Evolutionary conservation across 37 sponge, comb jelly and placozoan species (phyloP).

Genomic region (Corticium candelabrum): DNA sequence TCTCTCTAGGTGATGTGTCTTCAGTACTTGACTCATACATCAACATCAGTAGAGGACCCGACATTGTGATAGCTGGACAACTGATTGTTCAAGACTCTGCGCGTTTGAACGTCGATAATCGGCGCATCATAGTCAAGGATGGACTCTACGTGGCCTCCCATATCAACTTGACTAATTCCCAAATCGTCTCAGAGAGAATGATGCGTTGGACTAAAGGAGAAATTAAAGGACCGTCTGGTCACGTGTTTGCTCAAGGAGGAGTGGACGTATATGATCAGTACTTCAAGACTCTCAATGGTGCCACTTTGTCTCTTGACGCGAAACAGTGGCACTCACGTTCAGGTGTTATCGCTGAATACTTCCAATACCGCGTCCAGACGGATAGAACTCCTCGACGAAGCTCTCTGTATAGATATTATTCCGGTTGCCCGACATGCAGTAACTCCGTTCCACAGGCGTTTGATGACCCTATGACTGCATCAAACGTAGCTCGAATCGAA

Average conservation of each 20-base stretch:
- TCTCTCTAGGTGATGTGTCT: background rate
- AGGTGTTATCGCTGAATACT: slow-evolving; percentile 7
- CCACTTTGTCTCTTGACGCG: background rate
- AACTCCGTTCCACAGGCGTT: background rate
- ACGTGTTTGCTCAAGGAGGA: background rate
- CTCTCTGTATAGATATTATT: background rate
- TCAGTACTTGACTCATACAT: background rate
- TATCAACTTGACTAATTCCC: background rate
- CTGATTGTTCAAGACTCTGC: background rate
- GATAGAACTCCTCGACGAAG: slow-evolving; percentile 3
- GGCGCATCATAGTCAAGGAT: background rate
- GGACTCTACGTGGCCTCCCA: background rate
- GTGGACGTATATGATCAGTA: background rate
- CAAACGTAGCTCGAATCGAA: slow-evolving; percentile 1
- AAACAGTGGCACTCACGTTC: background rate
- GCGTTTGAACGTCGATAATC: background rate
- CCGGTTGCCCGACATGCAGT: background rate
- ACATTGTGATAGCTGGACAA: background rate
- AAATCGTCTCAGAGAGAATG: background rate
- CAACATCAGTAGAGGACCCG: background rate
- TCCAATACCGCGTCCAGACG: slow-evolving; percentile 2
- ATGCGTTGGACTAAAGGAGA: background rate
- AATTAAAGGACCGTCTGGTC: background rate
- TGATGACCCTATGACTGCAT: background rate
- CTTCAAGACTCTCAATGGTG: background rate